Evolutionary conservation across 2,113 vertebrate genomes (phyloP), one percentile per base, ranked within the genome.

Genomic region (Scartelaos histophorus): DNA sequence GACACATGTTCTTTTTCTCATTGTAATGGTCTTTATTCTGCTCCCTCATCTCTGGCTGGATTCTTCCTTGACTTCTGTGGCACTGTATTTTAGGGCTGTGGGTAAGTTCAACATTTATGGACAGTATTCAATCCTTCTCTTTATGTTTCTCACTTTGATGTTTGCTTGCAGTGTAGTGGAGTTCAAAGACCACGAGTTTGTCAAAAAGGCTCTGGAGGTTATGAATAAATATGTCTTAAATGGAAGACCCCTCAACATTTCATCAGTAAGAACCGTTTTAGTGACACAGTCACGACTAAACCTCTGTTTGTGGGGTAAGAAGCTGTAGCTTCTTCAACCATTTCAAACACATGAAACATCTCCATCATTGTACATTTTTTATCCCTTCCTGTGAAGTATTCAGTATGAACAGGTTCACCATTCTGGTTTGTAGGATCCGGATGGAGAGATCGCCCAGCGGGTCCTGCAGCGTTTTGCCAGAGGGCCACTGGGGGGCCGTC

Each of bases 111-210:
- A 5, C 19, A 34, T 38, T n/a, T 11, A n/a, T 64, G 16, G 34
- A n/a, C 17, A n/a, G 10, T 11, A 43, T 35, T 64, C 2, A 11
- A 64, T 3, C 17, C 7, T 38, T 5, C 0, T 38, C 19, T 64
- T 19, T 16, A 16, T 72, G 24, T 69, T 51, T 9, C 21, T 81
- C 78, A 74, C 7, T 11, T 51, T 76, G 29, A 75, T 22, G 16
- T 21, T 71, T 83, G 60, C 9, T 38, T 73, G 74, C 92, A 99
- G 98, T 89, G 97, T 99, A 87, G 97, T 99, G 81, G 98, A 99
- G 92, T 99, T 99, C 89, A 99, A 96, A 95, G 97, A 98, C 92
- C 96, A 97, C 90, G 97, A 99, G 87, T 99, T 98, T 94, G 96
- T 99, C 79, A 97, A 95, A 92, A 99, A 98, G 87, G 98, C 98